phyloP scores from a whole-genome alignment of 2,113 vertebrate species.

The Mystacornis crossleyi region DNA sequence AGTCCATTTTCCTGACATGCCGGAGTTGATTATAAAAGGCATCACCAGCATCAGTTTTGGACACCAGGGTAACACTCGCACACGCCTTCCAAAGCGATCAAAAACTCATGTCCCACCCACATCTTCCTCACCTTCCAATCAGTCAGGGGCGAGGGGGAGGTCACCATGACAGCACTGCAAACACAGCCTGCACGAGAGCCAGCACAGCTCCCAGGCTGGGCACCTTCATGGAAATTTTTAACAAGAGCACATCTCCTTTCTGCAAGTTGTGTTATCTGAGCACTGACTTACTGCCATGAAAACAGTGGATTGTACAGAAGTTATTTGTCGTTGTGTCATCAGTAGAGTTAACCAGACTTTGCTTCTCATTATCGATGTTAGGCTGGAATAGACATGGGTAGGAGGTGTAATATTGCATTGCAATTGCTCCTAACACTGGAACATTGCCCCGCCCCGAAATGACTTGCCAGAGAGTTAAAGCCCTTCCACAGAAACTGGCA shows the following conservation, averaged over 20 bases:
- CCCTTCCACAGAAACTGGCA: neutral
- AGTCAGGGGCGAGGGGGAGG: accelerated
- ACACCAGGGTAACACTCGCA: accelerated
- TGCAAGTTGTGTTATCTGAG: neutral
- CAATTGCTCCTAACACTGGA: neutral
- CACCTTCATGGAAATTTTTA: neutral
- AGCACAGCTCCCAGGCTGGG: neutral
- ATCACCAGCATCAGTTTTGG: neutral
- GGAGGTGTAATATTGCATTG: neutral
- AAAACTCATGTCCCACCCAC: neutral
- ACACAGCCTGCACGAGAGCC: neutral
- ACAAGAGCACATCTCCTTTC: neutral
- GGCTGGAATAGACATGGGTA: neutral
- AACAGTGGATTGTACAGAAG: neutral
- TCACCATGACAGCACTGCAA: accelerated
- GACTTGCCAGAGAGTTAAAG: neutral
- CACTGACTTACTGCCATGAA: neutral
- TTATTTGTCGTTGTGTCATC: neutral
- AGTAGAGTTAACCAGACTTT: neutral
- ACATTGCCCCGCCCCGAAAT: neutral
- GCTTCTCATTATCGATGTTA: neutral
- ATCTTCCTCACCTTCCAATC: neutral
- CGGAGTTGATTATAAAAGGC: neutral
- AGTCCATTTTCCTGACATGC: neutral
- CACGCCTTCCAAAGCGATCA: accelerated